Evolutionary conservation across 2,888 invertebrate genomes (phyloP).

Genomic region (Phyto melanocephala): DNA sequence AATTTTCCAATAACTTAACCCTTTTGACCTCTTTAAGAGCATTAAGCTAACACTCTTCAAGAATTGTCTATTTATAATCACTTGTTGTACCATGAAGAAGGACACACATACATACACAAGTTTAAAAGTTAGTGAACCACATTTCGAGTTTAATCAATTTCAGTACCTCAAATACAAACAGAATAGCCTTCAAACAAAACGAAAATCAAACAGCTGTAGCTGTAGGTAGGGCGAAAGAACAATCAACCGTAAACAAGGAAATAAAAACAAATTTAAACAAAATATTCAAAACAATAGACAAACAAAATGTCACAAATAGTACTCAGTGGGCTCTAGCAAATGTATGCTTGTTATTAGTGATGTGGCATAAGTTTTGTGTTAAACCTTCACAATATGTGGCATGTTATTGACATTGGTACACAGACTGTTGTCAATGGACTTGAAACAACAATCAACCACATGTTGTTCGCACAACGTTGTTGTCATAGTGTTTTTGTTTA

Average conservation of each 20-base stretch:
- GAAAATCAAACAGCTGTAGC: background rate
- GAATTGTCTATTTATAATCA: background rate
- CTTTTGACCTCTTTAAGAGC: background rate
- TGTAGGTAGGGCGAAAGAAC: background rate
- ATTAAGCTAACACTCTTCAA: background rate
- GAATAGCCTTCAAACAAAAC: background rate
- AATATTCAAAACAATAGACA: background rate
- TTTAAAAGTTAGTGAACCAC: background rate
- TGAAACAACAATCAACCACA: slow-evolving; percentile 34
- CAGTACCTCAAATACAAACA: background rate
- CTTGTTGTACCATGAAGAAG: background rate
- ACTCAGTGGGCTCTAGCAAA: background rate
- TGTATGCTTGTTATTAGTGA: background rate
- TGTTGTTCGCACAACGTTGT: slow-evolving; percentile 9
- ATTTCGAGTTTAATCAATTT: background rate
- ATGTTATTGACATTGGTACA: slow-evolving; percentile 58
- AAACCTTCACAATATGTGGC: slow-evolving; percentile 24
- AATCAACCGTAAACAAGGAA: background rate
- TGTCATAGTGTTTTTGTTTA: background rate
- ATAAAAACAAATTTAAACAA: background rate
- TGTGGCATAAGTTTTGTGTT: slow-evolving; percentile 25
- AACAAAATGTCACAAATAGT: background rate
- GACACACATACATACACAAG: background rate
- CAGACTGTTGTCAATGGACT: slow-evolving; percentile 44
- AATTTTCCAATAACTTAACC: too few species aligned